Conservation (phyloP, 2,797 vertebrate genomes). For the Denticeps clupeoides region DNA sequence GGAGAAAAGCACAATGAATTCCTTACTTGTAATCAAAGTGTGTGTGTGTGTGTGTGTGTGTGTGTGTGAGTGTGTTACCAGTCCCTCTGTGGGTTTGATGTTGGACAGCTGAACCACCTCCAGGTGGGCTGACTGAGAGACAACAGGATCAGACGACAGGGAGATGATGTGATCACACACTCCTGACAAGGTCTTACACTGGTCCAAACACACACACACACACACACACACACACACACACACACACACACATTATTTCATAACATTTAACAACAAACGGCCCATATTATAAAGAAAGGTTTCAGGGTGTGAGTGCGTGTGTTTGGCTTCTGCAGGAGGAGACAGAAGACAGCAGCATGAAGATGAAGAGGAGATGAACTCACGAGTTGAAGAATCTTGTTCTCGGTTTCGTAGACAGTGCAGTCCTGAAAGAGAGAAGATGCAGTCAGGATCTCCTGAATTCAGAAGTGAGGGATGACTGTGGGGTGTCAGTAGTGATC, state of each 20-base stretch:
- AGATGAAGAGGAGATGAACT: slow-evolving; percentile 49
- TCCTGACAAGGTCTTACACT: slow-evolving; percentile 96
- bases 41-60: slow-evolving; percentile 22
- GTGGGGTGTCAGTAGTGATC: no score
- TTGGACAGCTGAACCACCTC: slow-evolving; percentile 96
- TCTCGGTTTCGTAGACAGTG: slow-evolving; percentile 93
- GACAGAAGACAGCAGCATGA: neutral
- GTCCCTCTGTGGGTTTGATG: slow-evolving; percentile 94
- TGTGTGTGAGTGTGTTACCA: slow-evolving; percentile 57
- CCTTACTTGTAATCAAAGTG: no score
- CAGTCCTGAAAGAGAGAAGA: slow-evolving; percentile 92
- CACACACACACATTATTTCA: neutral
- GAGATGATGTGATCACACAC: slow-evolving; percentile 98
- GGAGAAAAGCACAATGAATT: neutral
- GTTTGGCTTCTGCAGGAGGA: no score
- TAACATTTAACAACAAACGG: neutral
- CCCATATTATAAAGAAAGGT: neutral
- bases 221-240: slow-evolving; percentile 1
- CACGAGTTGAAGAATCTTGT: slow-evolving; percentile 97
- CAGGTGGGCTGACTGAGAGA: slow-evolving; percentile 95
- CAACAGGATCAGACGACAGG: slow-evolving; percentile 91
- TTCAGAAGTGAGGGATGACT: no score
- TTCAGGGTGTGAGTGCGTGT: neutral
- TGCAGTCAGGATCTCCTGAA: no score
- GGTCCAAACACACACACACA: neutral